Conservation (phyloP, 2,888 invertebrate genomes). For the Hermaeophaga mercurialis region DNA sequence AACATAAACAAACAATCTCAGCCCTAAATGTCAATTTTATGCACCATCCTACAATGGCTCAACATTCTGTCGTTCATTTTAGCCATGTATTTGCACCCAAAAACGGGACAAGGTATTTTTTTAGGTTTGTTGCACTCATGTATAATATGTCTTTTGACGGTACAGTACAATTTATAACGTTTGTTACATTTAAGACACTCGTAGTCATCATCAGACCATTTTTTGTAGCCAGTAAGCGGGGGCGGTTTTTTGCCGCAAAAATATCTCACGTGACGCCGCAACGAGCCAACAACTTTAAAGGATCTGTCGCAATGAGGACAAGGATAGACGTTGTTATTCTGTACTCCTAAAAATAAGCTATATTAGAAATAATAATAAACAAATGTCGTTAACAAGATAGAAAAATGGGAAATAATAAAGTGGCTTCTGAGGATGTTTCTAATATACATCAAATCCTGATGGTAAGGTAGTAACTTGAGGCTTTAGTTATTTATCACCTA, state of each 20-base stretch:
- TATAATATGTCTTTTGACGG: constrained; percentile 46
- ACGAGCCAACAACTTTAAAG: constrained; percentile 39
- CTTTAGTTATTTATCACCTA: too few relatives aligned
- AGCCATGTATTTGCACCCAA: constrained; percentile 44
- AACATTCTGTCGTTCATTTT: constrained; percentile 48
- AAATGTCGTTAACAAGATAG: too few relatives aligned
- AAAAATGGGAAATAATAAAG: too few relatives aligned
- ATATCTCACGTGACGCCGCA: constrained; percentile 41
- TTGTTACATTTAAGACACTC: constrained; percentile 34
- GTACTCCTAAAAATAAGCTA: constrained; percentile 4
- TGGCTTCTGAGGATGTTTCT: too few relatives aligned
- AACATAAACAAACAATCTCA: too few relatives aligned
- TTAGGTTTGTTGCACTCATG: constrained; percentile 48
- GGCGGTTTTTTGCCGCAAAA: constrained; percentile 44
- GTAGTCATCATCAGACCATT: constrained; percentile 35
- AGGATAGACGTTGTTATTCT: constrained; percentile 36
- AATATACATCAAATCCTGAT: too few relatives aligned
- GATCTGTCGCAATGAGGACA: constrained; percentile 38
- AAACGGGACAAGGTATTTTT: constrained; percentile 45
- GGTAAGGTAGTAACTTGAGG: too few relatives aligned
- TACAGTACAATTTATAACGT: constrained; percentile 44
- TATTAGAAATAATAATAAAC: neutral
- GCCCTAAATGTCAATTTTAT: constrained; percentile 35
- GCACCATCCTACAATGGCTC: constrained; percentile 47
- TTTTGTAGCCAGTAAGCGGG: constrained; percentile 44